Conservation (phyloP, 2,797 vertebrate genomes). For the Calcarius lapponicus region DNA sequence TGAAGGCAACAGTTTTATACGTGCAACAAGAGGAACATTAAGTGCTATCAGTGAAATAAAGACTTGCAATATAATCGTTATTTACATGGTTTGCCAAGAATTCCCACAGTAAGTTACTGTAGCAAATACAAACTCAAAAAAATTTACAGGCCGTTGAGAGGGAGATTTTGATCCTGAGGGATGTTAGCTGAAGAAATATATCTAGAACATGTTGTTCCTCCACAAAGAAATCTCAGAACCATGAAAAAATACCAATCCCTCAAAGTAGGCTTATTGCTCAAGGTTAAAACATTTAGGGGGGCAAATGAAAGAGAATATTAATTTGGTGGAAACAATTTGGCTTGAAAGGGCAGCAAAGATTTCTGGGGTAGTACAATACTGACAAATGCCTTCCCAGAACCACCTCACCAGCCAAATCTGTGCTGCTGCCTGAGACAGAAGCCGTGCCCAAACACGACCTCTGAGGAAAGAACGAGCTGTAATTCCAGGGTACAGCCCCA, state of each 20-base stretch:
- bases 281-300: neutral
- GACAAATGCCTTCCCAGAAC: neutral
- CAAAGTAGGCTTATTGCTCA: neutral
- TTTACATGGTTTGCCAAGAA: neutral
- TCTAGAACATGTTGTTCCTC: neutral
- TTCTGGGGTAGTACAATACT: neutral
- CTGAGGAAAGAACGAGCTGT: neutral
- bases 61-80: neutral
- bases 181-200: neutral
- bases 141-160: neutral
- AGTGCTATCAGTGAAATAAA: neutral
- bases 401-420: neutral
- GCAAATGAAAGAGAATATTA: neutral
- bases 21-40: neutral
- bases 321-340: neutral
- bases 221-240: neutral
- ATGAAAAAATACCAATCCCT: neutral
- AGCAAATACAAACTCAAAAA: neutral
- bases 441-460: rapidly evolving
- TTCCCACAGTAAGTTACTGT: neutral
- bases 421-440: neutral
- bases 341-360: neutral
- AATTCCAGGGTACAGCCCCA: neutral
- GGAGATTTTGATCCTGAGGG: neutral
- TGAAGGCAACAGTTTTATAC: neutral